phyloP scores from a whole-genome alignment of 1,140 invertebrate genomes.

The Diplogasteroides magnus region DNA sequence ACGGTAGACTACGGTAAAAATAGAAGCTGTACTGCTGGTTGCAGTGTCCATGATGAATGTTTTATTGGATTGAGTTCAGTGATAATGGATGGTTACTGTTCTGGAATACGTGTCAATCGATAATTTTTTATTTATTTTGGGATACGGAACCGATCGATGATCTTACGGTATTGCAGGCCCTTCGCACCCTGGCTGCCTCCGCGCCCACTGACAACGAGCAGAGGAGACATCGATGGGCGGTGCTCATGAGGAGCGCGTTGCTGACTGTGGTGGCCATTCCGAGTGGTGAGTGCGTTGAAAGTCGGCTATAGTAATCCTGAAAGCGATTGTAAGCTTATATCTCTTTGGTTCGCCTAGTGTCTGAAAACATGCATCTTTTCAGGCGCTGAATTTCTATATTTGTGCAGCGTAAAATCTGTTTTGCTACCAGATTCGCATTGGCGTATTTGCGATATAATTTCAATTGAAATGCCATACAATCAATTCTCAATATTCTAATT shows the following conservation, averaged over 20 bases:
- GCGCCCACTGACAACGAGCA: constrained; percentile 1
- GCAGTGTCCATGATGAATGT: constrained; percentile 74
- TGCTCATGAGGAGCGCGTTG: constrained; percentile 39
- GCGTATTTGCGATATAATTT: too few species aligned
- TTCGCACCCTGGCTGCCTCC: constrained; percentile 10
- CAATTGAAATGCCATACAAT: too few species aligned
- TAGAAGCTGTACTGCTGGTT: constrained; percentile 78
- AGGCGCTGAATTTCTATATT: too few species aligned
- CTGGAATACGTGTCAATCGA: constrained; percentile 14
- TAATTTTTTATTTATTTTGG: constrained; percentile 7
- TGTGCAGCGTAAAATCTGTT: too few species aligned
- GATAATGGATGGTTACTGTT: constrained; percentile 6
- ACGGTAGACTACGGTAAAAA: constrained; percentile 68
- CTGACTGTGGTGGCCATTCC: constrained; percentile 34
- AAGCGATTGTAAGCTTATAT: too few species aligned
- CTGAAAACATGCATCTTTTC: too few species aligned
- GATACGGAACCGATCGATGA: constrained; percentile 4
- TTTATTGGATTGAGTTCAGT: constrained; percentile 67
- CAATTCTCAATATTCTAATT: too few species aligned
- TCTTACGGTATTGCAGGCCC: constrained; percentile 8
- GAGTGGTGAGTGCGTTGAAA: constrained; percentile 67
- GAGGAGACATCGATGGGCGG: constrained; percentile 26
- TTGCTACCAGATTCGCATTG: too few species aligned
- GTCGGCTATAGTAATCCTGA: too few species aligned
- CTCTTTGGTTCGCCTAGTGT: too few species aligned